Evolutionary conservation across 2,113 vertebrate species (phyloP), one percentile per base, ranked within the genome.

Genomic region (Atlantisia rogersi): DNA sequence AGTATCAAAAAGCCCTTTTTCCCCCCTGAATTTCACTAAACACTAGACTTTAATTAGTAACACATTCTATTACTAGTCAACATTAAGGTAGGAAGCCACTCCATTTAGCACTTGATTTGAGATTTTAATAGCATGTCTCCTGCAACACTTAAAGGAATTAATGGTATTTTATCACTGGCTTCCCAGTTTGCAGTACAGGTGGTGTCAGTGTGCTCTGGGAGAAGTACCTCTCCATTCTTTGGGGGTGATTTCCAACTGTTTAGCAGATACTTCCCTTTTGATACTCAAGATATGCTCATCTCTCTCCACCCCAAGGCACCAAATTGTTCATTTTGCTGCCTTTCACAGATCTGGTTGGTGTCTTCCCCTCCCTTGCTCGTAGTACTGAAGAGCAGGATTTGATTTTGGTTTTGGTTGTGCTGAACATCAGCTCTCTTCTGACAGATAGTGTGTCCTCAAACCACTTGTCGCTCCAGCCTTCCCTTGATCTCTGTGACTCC

Each of bases 181-280:
- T 88, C 35, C 48, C 2, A 2, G 16, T 56, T 64, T 76, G 44
- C 10, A 4, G 28, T 70, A 48, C 62, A 13, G 9, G 0, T 22
- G 28, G 25, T 52, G 48, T 58, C 1, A 0, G 0, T 44, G 32
- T 63, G 15, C 64, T 77, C 29, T 2, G 3, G 42, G 12, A 58
- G 15, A 31, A 71, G 29, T 28, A 26, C 28, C 71, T 46, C 69
- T 55, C 16, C 25, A 4, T 22, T 86, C 59, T 81, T 55, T 26
- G 46, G 63, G 42, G 39, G 55, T 1, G 2, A 40, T 73, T 89
- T 87, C 80, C 62, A 64, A 63, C 60, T 44, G 32, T 48, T 88
- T 6, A 48, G 42, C 60, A 56, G 35, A 6, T 22, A 37, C 3
- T 69, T 88, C 26, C 86, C 76, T 59, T 86, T 60, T 29, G 40